phyloP scores from a whole-genome alignment of 2,797 vertebrate species.

The Phataginus tricuspis region DNA sequence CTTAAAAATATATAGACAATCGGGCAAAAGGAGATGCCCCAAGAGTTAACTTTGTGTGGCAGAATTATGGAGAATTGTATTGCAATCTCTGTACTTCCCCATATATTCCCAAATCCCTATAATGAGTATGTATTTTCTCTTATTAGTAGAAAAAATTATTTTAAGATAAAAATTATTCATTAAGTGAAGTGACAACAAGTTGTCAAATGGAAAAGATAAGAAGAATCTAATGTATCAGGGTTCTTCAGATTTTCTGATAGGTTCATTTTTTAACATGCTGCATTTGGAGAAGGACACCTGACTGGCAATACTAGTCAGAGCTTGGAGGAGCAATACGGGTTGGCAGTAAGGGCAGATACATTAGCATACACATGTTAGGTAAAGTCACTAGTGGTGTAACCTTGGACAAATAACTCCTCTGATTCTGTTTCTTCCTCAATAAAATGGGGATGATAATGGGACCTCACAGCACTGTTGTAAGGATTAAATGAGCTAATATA shows the following conservation, averaged over 20 bases:
- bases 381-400: neutral
- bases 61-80: slow-evolving; percentile 26
- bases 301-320: neutral
- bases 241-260: slow-evolving; percentile 37
- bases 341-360: neutral
- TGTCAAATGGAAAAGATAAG: neutral
- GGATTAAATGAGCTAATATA: slow-evolving; percentile 27
- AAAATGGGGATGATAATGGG: slow-evolving; percentile 3
- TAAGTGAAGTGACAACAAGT: neutral
- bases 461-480: neutral
- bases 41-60: neutral
- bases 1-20: slow-evolving; percentile 12
- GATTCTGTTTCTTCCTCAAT: slow-evolving; percentile 31
- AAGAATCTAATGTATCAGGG: neutral
- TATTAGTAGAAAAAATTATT: slow-evolving; percentile 47
- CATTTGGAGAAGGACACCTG: neutral
- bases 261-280: neutral
- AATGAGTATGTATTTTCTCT: neutral
- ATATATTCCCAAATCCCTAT: neutral
- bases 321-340: neutral
- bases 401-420: neutral
- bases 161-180: slow-evolving; percentile 43
- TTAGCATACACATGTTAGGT: neutral
- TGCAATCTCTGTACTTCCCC: neutral
- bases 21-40: neutral